Evolutionary conservation across 1,140 invertebrate species (phyloP).

Genomic region (Acyrthosiphon pisum): DNA sequence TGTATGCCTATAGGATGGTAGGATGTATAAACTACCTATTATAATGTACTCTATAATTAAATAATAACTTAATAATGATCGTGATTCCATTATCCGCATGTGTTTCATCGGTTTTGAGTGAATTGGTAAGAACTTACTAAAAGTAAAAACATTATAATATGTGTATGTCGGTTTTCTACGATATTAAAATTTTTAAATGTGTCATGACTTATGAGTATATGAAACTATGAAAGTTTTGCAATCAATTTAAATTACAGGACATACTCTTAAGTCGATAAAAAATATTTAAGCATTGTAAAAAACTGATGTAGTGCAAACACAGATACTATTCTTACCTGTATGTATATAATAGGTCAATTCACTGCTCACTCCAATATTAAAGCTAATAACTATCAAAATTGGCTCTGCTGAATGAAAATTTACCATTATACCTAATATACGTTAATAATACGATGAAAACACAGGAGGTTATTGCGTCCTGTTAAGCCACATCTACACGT

Average conservation of each 20-base stretch:
- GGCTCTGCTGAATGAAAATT: not conserved
- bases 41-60: too few species aligned
- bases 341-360: not conserved
- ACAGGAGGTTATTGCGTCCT: not conserved
- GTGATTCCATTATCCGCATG: not conserved
- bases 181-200: not conserved
- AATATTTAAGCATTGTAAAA: too few species aligned
- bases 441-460: not conserved
- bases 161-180: not conserved
- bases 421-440: not conserved
- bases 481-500: too few species aligned
- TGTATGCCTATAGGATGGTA: not conserved
- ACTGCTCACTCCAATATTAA: too few species aligned
- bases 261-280: not conserved
- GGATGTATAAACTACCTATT: too few species aligned
- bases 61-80: too few species aligned
- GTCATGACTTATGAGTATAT: not conserved
- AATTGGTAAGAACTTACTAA: not conserved
- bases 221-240: not conserved
- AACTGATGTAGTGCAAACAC: not conserved
- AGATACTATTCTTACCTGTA: not conserved
- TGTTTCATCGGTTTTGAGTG: not conserved
- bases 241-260: not conserved
- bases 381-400: too few species aligned
- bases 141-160: not conserved